phyloP scores from a whole-genome alignment of 2,113 vertebrate genomes.

The Embiotoca jacksoni region DNA sequence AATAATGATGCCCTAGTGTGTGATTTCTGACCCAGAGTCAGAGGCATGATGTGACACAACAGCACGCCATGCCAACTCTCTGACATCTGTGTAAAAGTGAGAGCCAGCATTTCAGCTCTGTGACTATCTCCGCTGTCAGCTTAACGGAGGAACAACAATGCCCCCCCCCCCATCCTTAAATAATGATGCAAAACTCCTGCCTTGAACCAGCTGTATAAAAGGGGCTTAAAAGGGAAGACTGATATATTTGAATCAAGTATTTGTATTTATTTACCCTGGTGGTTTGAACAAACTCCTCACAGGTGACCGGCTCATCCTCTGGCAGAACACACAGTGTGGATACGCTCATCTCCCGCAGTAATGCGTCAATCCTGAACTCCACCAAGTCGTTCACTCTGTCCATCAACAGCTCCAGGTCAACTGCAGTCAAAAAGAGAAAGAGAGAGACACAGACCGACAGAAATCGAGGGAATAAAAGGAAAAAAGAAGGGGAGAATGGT shows the following conservation, averaged over 20 bases:
- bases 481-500: not conserved
- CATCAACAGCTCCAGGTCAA: slow-evolving; percentile 88
- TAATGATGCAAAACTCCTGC: too few relatives aligned
- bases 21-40: too few relatives aligned
- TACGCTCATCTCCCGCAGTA: slow-evolving; percentile 90
- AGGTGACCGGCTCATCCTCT: slow-evolving; percentile 87
- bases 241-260: not conserved
- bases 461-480: too few relatives aligned
- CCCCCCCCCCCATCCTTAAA: too few relatives aligned
- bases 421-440: slow-evolving; percentile 67
- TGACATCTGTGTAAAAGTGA: too few relatives aligned
- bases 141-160: too few relatives aligned
- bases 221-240: not conserved
- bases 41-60: too few relatives aligned
- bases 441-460: not conserved
- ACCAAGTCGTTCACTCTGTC: slow-evolving; percentile 90
- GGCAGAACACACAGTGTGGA: slow-evolving; percentile 88
- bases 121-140: too few relatives aligned
- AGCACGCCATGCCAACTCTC: too few relatives aligned
- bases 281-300: slow-evolving; percentile 90
- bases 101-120: too few relatives aligned
- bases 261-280: slow-evolving; percentile 76
- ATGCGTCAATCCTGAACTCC: slow-evolving; percentile 90
- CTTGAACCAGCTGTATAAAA: too few relatives aligned
- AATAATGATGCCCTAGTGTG: too few relatives aligned